Base-by-base conservation (phyloP, 2,888 invertebrate genomes). In the Litoditis marina region DNA sequence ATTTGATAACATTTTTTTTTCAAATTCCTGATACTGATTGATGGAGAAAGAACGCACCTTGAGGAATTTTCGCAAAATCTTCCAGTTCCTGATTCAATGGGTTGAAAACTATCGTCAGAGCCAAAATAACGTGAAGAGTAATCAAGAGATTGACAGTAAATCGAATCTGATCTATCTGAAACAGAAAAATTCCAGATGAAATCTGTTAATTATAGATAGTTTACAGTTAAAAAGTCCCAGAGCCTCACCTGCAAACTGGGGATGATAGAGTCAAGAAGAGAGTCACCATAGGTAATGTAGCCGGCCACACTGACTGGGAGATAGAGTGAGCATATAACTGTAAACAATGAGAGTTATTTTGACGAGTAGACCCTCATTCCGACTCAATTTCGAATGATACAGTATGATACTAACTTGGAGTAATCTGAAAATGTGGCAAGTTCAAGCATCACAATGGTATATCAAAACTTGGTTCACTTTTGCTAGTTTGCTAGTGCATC, bases 31-130 rank as follows among this genome's bases (percentile, higher is more conserved):
- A 31, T 6, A 8, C n/a, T n/a, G 25, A 27, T 27, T 19, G 22
- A 6, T 7, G 22, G 11, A 42, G 11, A 6, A 42, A 19, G 6
- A 3, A 8, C 22, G 22, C 65, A 77, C 76, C 68, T 39, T 78
- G 77, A 0, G 78, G 69, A 7, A 78, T 60, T 13, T 75, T 73
- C 22, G 76, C 50, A 30, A 73, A 61, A 44, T 78, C 78, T 54
- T 78, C 78, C 53, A 74, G 60, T 63, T 78, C 78, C 57, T 78
- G 78, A 54, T 78, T 78, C 25, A 78, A 54, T 30, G 78, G 78
- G 62, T 78, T 78, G 62, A 78, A 78, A 22, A 77, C 62, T 34
- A 78, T 77, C 11, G 78, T 78, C 47, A 78, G 60, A 3, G 78
- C 78, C 16, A 78, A 55, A 11, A 74, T 62, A 13, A 78, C 78